A percentile compares a stretch with the other conserved stretches of the same genome.
Conservation (phyloP, 2,113 vertebrate species). For the Pagrus major region DNA sequence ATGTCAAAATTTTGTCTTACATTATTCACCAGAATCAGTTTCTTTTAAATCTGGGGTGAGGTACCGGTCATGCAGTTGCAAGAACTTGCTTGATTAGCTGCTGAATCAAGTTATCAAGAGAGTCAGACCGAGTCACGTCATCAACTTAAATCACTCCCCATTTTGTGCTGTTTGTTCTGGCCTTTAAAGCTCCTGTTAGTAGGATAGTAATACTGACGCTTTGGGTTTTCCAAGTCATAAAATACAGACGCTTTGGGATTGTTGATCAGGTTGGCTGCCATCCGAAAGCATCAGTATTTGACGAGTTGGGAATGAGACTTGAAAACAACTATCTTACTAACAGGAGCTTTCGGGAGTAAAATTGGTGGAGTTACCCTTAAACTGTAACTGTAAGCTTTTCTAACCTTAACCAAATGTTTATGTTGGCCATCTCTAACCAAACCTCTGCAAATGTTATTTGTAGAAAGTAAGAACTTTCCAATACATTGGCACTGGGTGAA, state of each 20-base stretch:
- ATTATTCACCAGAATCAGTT: constrained; percentile 24
- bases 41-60: constrained; percentile 28
- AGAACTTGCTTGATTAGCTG: constrained; percentile 27
- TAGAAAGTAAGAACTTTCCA: neutral
- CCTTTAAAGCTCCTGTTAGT: too few species aligned
- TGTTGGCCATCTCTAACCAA: neutral
- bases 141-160: constrained; percentile 5
- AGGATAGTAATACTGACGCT: too few species aligned
- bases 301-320: too few species aligned
- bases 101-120: constrained; percentile 17
- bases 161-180: constrained; percentile 23
- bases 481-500: neutral
- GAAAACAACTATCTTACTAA: too few species aligned
- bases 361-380: too few species aligned
- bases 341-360: too few species aligned
- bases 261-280: too few species aligned
- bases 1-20: constrained; percentile 1
- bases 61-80: constrained; percentile 2
- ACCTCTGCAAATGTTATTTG: neutral
- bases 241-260: too few species aligned
- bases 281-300: too few species aligned
- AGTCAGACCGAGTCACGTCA: neutral
- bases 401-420: neutral
- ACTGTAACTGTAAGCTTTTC: neutral
- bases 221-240: too few species aligned